Evolutionary conservation across 2,888 invertebrate species (phyloP).

Genomic region (Megaustenia siamemsis): DNA sequence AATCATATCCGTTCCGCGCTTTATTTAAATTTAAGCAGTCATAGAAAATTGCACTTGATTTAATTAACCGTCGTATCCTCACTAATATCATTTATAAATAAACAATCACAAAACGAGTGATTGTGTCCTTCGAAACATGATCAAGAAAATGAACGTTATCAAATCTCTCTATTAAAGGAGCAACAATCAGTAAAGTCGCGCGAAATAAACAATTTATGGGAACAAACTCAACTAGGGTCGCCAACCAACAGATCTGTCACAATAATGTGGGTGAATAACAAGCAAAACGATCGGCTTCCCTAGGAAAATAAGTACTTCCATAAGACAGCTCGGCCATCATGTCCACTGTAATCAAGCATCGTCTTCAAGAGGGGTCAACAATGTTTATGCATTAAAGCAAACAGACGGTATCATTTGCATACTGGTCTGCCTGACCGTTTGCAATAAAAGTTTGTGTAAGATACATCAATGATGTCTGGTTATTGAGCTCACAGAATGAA

Average conservation of each 20-base stretch:
- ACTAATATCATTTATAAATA: too few species aligned
- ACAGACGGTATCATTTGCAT: constrained; percentile 39
- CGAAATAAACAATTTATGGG: too few species aligned
- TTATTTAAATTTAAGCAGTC: too few species aligned
- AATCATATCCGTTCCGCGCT: too few species aligned
- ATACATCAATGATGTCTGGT: constrained; percentile 18
- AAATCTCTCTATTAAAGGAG: too few species aligned
- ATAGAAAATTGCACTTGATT: too few species aligned
- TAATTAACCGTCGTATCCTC: too few species aligned
- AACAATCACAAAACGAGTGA: not conserved
- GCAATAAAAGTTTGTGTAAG: constrained; percentile 30
- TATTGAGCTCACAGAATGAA: not conserved
- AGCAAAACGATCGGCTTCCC: not conserved
- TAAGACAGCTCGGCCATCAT: not conserved
- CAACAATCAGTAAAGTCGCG: too few species aligned
- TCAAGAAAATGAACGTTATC: too few species aligned
- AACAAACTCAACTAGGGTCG: not conserved
- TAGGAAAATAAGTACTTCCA: not conserved
- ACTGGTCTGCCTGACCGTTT: constrained; percentile 15
- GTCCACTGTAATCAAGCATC: constrained; percentile 38
- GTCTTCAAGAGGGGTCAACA: constrained; percentile 1
- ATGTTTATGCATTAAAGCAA: constrained; percentile 35
- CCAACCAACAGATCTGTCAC: not conserved
- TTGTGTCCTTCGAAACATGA: too few species aligned
- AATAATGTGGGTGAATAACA: too few species aligned